Conservation (phyloP, 2,888 invertebrate genomes). For the Metallyticus violacea region DNA sequence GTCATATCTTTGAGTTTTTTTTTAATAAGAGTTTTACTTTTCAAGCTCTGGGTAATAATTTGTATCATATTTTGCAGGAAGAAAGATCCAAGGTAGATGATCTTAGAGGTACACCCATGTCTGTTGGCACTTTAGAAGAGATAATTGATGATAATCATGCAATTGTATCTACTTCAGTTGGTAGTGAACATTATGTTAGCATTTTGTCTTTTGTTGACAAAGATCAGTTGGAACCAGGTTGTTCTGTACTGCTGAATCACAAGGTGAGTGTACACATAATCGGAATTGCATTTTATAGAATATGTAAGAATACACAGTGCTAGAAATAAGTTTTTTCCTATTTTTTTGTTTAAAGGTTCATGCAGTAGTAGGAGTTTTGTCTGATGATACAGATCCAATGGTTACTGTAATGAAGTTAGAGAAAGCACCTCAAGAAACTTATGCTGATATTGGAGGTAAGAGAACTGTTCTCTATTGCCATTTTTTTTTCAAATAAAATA, state of each 20-base stretch:
- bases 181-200: slow-evolving; percentile 98
- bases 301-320: background rate
- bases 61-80: slow-evolving; percentile 53
- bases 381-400: slow-evolving; percentile 99
- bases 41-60: background rate
- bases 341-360: slow-evolving; percentile 76
- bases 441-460: slow-evolving; percentile 91
- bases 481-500: background rate
- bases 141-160: slow-evolving; percentile 99
- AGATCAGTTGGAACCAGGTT: slow-evolving; percentile 97
- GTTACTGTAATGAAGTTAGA: slow-evolving; percentile 99
- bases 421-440: slow-evolving; percentile 99
- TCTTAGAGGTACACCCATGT: slow-evolving; percentile 98
- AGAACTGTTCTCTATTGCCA: background rate
- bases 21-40: too few relatives aligned
- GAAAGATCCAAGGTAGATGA: slow-evolving; percentile 98
- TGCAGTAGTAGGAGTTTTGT: slow-evolving; percentile 98
- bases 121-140: slow-evolving; percentile 98
- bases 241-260: slow-evolving; percentile 96
- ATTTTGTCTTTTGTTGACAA: slow-evolving; percentile 99
- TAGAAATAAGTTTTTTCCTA: background rate
- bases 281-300: background rate
- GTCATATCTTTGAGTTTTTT: too few relatives aligned
- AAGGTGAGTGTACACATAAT: slow-evolving; percentile 58
- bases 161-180: slow-evolving; percentile 97